Evolutionary conservation across 2,888 invertebrate genomes (phyloP), one percentile per base, ranked within the genome.

Genomic region (Hydraecia micacea): DNA sequence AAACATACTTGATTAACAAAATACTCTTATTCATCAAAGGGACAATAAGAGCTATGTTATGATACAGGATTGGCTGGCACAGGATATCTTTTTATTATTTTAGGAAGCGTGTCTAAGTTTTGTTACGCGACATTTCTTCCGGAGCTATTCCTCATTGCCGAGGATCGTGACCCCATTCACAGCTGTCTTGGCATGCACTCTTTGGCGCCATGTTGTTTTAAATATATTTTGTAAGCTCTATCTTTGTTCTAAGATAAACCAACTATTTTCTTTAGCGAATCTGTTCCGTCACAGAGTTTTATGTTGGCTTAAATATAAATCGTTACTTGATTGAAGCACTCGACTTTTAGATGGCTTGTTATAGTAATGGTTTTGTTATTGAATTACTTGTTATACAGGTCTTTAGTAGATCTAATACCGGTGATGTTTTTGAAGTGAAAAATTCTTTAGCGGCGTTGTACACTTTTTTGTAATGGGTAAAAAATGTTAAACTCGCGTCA

Each of bases 111-210:
- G 21, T 42, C 3, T 36, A 21, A 36, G 2, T 73, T 46, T 83
- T 52, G 65, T 62, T 1, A 39, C 36, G 63, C 55, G 73, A 68
- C 75, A 68, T 86, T 77, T 73, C 46, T 52, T 73, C 36, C 67
- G 39, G 39, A 58, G 62, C 32, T 73, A 75, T 70, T 75, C 73
- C 49, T 79, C 70, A 79, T 74, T 75, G 68, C 42, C 36, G 52
- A 62, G 65, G 8, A 72, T 79, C 73, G 68, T 62, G 83, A 83
- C 79, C 68, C 75, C 52, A 86, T 86, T 85, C 75, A 62, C 58
- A 73, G 63, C 68, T 76, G 67, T 83, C 73, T 86, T 74, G 79
- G 86, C 83, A 68, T 73, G 67, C 66, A 81, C 28, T 81, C 65
- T 66, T 70, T 71, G 65, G 74, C 67, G 70, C 83, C 67, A 62